phyloP scores from a whole-genome alignment of 2,797 vertebrate species.

The Phoxinus dragarum region DNA sequence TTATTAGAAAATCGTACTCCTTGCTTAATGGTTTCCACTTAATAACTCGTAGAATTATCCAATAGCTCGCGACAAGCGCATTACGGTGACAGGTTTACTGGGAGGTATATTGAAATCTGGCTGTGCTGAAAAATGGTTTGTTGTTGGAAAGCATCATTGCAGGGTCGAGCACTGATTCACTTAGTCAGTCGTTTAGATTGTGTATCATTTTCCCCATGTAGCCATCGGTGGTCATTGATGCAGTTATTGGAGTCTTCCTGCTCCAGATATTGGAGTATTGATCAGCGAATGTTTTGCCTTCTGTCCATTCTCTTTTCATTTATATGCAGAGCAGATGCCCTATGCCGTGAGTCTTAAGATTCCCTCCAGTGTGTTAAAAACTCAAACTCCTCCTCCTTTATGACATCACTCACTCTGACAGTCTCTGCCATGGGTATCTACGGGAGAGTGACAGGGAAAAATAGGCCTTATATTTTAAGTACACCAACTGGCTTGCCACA shows the following conservation, averaged over 20 bases:
- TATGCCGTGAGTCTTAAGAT: slow-evolving; percentile 65
- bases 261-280: slow-evolving; percentile 85
- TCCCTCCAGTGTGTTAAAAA: slow-evolving; percentile 48
- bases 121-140: slow-evolving; percentile 61
- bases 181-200: slow-evolving; percentile 59
- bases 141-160: slow-evolving; percentile 51
- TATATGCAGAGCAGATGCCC: slow-evolving; percentile 82
- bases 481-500: slow-evolving; percentile 68
- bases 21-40: slow-evolving; percentile 70
- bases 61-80: slow-evolving; percentile 67
- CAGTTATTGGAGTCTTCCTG: slow-evolving; percentile 84
- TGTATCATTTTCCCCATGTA: slow-evolving; percentile 76
- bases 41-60: slow-evolving; percentile 78
- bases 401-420: slow-evolving; percentile 57
- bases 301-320: slow-evolving; percentile 83
- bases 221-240: slow-evolving; percentile 84
- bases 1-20: slow-evolving; percentile 72
- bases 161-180: slow-evolving; percentile 57
- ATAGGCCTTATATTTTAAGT: slow-evolving; percentile 66
- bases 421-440: slow-evolving; percentile 53
- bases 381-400: slow-evolving; percentile 40
- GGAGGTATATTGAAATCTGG: slow-evolving; percentile 79
- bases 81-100: slow-evolving; percentile 76
- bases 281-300: slow-evolving; percentile 78
- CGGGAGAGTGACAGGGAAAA: slow-evolving; percentile 59